Evolutionary conservation across 2,797 vertebrate genomes (phyloP).

Genomic region (Lagodon rhomboides): DNA sequence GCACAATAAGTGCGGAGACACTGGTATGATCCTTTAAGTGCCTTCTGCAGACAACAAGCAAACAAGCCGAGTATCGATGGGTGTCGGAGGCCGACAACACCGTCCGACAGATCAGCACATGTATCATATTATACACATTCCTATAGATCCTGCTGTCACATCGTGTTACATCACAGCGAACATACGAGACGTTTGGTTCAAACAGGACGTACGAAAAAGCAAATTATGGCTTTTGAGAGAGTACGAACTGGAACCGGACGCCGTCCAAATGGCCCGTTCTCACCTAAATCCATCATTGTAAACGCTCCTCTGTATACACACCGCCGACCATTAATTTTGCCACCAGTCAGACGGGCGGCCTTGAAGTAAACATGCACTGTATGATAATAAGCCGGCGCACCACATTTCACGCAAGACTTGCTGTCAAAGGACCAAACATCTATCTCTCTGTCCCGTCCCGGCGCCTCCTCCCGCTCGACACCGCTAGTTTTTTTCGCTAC

Average conservation of each 20-base stretch:
- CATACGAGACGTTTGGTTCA: slow-evolving; percentile 9
- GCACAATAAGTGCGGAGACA: slow-evolving; percentile 11
- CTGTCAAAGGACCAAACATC: slow-evolving; percentile 72
- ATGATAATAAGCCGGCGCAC: slow-evolving; percentile 73
- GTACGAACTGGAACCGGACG: slow-evolving; percentile 45
- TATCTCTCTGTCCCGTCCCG: slow-evolving; percentile 47
- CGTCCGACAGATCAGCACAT: slow-evolving; percentile 21
- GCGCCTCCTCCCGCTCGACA: slow-evolving; percentile 22
- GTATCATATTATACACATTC: slow-evolving; percentile 26
- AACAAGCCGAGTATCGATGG: slow-evolving; percentile 15
- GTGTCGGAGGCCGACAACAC: slow-evolving; percentile 15
- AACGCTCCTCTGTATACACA: slow-evolving; percentile 63
- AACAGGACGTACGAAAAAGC: slow-evolving; percentile 12
- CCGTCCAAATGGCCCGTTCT: slow-evolving; percentile 55
- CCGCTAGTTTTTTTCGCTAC: background rate
- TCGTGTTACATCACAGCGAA: slow-evolving; percentile 13
- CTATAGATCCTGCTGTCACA: slow-evolving; percentile 15
- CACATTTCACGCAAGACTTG: slow-evolving; percentile 76
- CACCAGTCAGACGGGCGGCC: slow-evolving; percentile 65
- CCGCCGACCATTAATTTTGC: slow-evolving; percentile 60
- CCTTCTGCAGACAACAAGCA: slow-evolving; percentile 1
- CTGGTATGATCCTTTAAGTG: slow-evolving; percentile 1
- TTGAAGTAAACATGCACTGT: slow-evolving; percentile 71
- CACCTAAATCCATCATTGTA: slow-evolving; percentile 63
- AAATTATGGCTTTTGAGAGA: slow-evolving; percentile 15